Evolutionary conservation across 2,797 vertebrate genomes (phyloP).

Genomic region (Alfaro cultratus): DNA sequence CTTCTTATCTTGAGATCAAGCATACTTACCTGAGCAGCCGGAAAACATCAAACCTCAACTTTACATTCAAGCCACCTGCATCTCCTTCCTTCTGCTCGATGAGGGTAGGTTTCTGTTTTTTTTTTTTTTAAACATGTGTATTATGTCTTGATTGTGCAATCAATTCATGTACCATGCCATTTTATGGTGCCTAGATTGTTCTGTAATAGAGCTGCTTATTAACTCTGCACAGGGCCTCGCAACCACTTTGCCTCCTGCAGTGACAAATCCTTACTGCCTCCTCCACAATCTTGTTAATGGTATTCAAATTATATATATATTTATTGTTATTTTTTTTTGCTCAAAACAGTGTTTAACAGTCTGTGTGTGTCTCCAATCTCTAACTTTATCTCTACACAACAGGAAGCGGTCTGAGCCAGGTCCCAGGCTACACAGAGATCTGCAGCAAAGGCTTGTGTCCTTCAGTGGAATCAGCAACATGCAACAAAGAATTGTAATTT

Average conservation of each 20-base stretch:
- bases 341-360: background rate
- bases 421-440: constrained; percentile 5
- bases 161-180: background rate
- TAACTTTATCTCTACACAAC: background rate
- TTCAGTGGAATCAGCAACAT: background rate
- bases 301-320: background rate
- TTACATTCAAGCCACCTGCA: constrained; percentile 5
- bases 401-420: constrained; percentile 6
- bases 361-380: background rate
- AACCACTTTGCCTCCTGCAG: constrained; percentile 1
- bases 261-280: constrained; percentile 11
- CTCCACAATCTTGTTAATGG: constrained; percentile 14
- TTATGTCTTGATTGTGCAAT: background rate
- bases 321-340: too few species aligned
- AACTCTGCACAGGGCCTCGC: constrained; percentile 5
- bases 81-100: constrained; percentile 8
- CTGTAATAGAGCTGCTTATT: background rate
- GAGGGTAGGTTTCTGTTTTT: background rate
- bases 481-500: background rate
- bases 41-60: background rate
- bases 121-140: background rate
- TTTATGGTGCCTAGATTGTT: background rate
- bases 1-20: background rate
- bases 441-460: constrained; percentile 10
- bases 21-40: background rate